Evolutionary conservation across 2,888 invertebrate species (phyloP), one percentile per base, ranked within the genome.

Genomic region (Metellina segmentata): DNA sequence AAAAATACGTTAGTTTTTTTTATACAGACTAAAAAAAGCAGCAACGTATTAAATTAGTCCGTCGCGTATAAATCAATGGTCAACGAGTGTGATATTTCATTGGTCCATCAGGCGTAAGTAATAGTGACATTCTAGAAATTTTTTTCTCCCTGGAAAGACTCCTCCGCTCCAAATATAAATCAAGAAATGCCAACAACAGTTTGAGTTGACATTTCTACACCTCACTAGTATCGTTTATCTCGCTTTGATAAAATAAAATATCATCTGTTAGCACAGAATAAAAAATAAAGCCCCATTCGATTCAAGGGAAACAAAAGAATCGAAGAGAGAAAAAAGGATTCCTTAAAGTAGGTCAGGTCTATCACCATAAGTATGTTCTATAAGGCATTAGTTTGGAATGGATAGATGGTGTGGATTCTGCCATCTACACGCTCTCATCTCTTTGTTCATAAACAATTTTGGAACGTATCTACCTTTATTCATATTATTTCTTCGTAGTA

Each of bases 211-310:
- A 74, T 61, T 16, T 75, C 75, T 85, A 72, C 74, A 53, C 48
- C 48, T 74, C n/a, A 74, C 52, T 48, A 34, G 52, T 20, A 72
- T 75, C 53, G 53, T 53, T 75, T 82, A 72, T 82, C n/a, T 53
- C 53, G 7, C 52, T 52, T 52, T 75, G 34, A 78, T 83, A 4
- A 34, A 16, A 75, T 51, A 85, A 85, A 83, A 85, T 85, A 85
- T 85, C 74, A 53, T 85, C 53, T 61, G 34, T 16, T 16, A 75
- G 16, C 7, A 11, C 9, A 52, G 34, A 52, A 16, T 9, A 20
- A 61, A 34, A 19, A 20, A 20, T 53, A 61, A 61, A 78, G 20
- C 9, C 34, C 11, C 61, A 61, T 79, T 79, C 48, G 34, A 79
- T 61, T 61, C 61, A 16, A 79, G 34, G 9, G 9, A 61, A 79